Evolutionary conservation across 1,140 invertebrate species (phyloP).

Genomic region (Calephelis virginiensis): DNA sequence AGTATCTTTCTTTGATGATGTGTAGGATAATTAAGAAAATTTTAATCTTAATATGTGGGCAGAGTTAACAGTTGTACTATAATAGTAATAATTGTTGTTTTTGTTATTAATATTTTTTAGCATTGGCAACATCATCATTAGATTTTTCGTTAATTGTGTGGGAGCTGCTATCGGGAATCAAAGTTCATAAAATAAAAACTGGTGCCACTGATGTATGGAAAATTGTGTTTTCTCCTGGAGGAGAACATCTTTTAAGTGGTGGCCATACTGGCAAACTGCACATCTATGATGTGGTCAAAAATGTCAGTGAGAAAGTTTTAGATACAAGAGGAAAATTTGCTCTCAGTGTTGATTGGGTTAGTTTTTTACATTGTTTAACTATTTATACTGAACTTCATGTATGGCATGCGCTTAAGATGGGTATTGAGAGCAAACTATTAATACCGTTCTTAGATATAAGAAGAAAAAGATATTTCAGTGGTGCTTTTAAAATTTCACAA

Average conservation of each 20-base stretch:
- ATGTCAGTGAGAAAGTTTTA: slow-evolving; percentile 89
- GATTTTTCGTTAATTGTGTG: slow-evolving; percentile 95
- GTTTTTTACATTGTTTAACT: slow-evolving; percentile 56
- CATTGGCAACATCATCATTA: slow-evolving; percentile 93
- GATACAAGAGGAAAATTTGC: slow-evolving; percentile 97
- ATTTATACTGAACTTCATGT: too few species aligned
- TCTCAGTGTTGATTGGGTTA: slow-evolving; percentile 96
- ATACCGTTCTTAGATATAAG: too few species aligned
- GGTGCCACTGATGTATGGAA: slow-evolving; percentile 96
- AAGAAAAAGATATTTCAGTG: too few species aligned
- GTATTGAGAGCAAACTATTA: too few species aligned
- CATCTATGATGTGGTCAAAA: slow-evolving; percentile 92
- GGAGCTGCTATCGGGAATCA: slow-evolving; percentile 92
- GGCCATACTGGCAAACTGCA: slow-evolving; percentile 95
- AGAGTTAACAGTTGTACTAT: neutral
- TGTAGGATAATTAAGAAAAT: too few species aligned
- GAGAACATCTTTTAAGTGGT: slow-evolving; percentile 92
- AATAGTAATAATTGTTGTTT: slow-evolving; percentile 8
- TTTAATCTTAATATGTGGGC: too few species aligned
- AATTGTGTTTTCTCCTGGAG: slow-evolving; percentile 95
- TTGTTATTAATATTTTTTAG: slow-evolving; percentile 71
- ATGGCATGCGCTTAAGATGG: too few species aligned
- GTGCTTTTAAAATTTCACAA: too few species aligned
- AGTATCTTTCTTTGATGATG: too few species aligned
- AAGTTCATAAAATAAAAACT: slow-evolving; percentile 90